Evolutionary conservation across 92 coral and sea anemone genomes (phyloP), one percentile per base, ranked within the genome.

Genomic region (Muricea muricata): DNA sequence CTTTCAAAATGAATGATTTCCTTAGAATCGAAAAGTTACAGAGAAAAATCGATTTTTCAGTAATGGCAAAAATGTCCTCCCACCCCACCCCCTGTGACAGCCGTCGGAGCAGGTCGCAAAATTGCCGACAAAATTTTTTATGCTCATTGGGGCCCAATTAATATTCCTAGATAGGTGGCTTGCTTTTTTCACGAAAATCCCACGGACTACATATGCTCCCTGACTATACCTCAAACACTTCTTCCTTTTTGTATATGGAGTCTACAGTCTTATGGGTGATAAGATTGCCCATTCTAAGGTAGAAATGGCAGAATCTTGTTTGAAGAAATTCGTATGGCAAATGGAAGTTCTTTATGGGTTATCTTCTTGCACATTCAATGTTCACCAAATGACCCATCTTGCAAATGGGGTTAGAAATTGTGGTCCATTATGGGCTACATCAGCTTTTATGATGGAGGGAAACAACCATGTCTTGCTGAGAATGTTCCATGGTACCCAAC

Each of bases 341-440:
- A 76, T 76, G 67, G 82, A 76, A 35, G 68, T 2, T 0, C 47
- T 55, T 42, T 76, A 76, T 55, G 82, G 82, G 1, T 56, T 76
- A 55, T 32, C 67, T 52, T 23, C 80, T 21, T 75, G 80, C 42
- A 75, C 54, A 7, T 75, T 75, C 42, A 75, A 75, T 48, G 65
- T 75, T 2, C 80, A 75, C 26, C 35, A 3, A 21, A 65, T 75
- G 10, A 75, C 80, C 63, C 80, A 76, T 48, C 20, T 76, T 30
- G 46, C 82, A 55, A 30, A 76, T 7, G 82, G 68, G 31, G 68
- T 76, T 50, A 29, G 68, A 76, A 28, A 76, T 32, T 76, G 82
- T 54, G 68, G 82, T 12, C 67, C 47, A n/a, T 56, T 76, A 50
- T 76, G 82, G 82, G 82, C 82, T 52, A 76, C 82, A 12, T 76